These are phyloP conservation scores for Stictocephala bisonia DNA, from an alignment of 2,888 invertebrate species.

Conservation along the genomic window DNA sequence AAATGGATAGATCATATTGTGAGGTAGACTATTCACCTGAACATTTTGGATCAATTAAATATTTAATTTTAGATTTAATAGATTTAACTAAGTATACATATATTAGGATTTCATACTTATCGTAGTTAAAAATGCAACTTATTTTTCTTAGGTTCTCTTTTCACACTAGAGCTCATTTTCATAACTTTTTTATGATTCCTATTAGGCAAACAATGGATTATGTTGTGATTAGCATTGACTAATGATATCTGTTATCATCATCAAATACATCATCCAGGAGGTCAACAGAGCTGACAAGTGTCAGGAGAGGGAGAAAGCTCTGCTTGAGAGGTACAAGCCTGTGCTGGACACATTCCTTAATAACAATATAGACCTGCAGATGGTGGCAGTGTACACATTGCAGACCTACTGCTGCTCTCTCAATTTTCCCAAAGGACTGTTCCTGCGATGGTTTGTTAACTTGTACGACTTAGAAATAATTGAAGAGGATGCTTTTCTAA, in stretches of 20 bases:
- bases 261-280: neutral
- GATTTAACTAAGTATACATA: neutral
- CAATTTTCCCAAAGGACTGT: constrained; percentile 93
- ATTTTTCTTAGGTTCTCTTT: too few species aligned
- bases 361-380: constrained; percentile 85
- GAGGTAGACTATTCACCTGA: too few species aligned
- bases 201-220: too few species aligned
- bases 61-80: neutral
- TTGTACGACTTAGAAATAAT: constrained; percentile 95
- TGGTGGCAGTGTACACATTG: constrained; percentile 92
- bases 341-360: constrained; percentile 88
- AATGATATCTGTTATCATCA: too few species aligned
- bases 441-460: constrained; percentile 95
- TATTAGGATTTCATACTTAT: neutral
- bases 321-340: constrained; percentile 85
- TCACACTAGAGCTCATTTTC: too few species aligned
- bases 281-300: constrained; percentile 73
- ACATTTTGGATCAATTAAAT: too few species aligned
- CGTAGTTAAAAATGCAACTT: too few species aligned
- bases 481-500: constrained; percentile 95
- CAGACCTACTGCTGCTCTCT: constrained; percentile 91
- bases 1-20: neutral
- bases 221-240: too few species aligned
- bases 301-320: constrained; percentile 83
- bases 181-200: too few species aligned